Evolutionary conservation across 2,797 vertebrate genomes (phyloP).

Genomic region (Enoplosus armatus): DNA sequence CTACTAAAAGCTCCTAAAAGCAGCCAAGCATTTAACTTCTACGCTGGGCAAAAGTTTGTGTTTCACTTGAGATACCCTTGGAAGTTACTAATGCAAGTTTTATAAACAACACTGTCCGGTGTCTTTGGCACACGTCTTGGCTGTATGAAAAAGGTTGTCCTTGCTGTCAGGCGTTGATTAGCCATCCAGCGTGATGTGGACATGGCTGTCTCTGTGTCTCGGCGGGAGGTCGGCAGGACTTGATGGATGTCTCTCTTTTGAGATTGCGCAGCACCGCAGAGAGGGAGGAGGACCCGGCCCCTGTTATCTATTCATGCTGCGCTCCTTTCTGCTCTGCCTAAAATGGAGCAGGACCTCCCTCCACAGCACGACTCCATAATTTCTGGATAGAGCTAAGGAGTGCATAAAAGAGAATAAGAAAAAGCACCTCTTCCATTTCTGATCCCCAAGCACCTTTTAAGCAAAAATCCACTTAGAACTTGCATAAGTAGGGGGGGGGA

Average conservation of each 20-base stretch:
- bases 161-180: constrained; percentile 73
- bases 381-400: constrained; percentile 55
- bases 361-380: constrained; percentile 67
- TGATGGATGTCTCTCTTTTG: constrained; percentile 77
- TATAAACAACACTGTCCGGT: constrained; percentile 38
- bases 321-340: constrained; percentile 66
- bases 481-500: constrained; percentile 51
- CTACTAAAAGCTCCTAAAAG: constrained; percentile 43
- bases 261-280: constrained; percentile 55
- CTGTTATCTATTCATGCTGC: constrained; percentile 72
- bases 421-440: constrained; percentile 62
- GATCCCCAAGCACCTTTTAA: constrained; percentile 75
- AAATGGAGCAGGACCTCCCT: constrained; percentile 72
- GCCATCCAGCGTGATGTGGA: constrained; percentile 66
- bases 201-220: constrained; percentile 67
- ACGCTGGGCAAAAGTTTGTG: constrained; percentile 29
- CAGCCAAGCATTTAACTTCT: constrained; percentile 34
- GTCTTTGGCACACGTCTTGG: constrained; percentile 34
- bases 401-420: constrained; percentile 65
- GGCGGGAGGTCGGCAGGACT: constrained; percentile 62
- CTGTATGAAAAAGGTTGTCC: constrained; percentile 63
- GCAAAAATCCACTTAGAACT: constrained; percentile 69
- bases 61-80: constrained; percentile 65
- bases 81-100: constrained; percentile 59
- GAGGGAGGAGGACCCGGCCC: constrained; percentile 51